Evolutionary conservation across 2,888 invertebrate species (phyloP), one percentile per base, ranked within the genome.

Genomic region (Celastrina argiolus): DNA sequence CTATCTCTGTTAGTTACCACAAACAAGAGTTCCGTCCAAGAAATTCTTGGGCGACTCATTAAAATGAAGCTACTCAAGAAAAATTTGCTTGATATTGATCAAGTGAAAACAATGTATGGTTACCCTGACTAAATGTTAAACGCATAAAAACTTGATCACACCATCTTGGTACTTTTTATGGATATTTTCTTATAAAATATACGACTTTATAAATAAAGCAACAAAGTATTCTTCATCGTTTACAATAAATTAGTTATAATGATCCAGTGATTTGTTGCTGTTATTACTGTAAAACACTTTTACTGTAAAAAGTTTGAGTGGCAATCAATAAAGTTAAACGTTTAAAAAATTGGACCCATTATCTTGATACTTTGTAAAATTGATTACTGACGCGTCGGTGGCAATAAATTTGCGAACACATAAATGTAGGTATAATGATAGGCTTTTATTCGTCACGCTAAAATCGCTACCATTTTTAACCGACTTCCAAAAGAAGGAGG

Each of bases 311-410:
- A 22, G 14, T 61, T 61, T 61, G 61, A 31, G 31, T 58, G 36
- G 61, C 61, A 61, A 61, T 61, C 36, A 36, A 61, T 36, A 61
- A 61, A 36, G 61, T 22, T 61, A 39, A 61, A 36, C 36, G 61
- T 39, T 22, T 36, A 39, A 61, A 59, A 61, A 39, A 39, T 61
- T 61, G 61, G 18, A 36, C 12, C 34, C 34, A 31, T 61, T 36
- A 61, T 22, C 61, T 51, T 51, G 51, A 26, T 51, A 22, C 61
- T 61, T 39, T 59, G 12, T 18, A 10, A 61, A 61, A 61, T 39
- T 36, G 61, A 51, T 51, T 51, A 51, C 51, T 26, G 61, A 39
- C 61, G 39, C 22, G 34, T 18, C 22, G 2, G 39, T 1, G 61
- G 36, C 26, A 14, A 61, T 61, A 36, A 36, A 59, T 59, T 59